Percentiles rank a stretch among this genome's conserved stretches.
phyloP scores from a whole-genome alignment of 2,113 vertebrate genomes.

The Melanotaenia duboulayi region DNA sequence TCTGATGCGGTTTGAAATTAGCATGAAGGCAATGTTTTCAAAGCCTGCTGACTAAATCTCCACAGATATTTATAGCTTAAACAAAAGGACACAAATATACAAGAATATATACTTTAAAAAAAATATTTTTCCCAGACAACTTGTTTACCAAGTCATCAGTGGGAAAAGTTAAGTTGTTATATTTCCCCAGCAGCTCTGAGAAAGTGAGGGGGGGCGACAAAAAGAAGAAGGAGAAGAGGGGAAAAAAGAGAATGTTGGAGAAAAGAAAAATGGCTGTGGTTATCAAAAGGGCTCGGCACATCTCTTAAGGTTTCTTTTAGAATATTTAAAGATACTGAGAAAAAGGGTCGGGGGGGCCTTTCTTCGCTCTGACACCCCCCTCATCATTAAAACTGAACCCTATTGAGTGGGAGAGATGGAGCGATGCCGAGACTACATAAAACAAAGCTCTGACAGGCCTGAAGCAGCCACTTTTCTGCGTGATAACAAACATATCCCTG shows the following conservation, averaged over 20 bases:
- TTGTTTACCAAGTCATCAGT: constrained; percentile 79
- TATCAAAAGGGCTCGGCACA: constrained; percentile 79
- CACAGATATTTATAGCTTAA: constrained; percentile 80
- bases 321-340: constrained; percentile 72
- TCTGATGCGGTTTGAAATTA: constrained; percentile 81
- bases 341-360: constrained; percentile 47
- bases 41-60: constrained; percentile 75
- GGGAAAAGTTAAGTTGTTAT: constrained; percentile 79
- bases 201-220: constrained; percentile 19
- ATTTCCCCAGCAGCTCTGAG: constrained; percentile 73
- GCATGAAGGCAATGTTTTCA: constrained; percentile 77
- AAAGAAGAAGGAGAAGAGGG: constrained; percentile 1
- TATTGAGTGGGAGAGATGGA: constrained; percentile 75
- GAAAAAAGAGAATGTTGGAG: constrained; percentile 57
- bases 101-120: constrained; percentile 73
- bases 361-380: constrained; percentile 70
- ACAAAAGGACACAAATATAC: constrained; percentile 78
- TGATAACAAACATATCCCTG: constrained; percentile 70
- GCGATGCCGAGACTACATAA: constrained; percentile 59
- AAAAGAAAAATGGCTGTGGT: constrained; percentile 76
- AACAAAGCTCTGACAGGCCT: constrained; percentile 76
- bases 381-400: constrained; percentile 82
- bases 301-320: constrained; percentile 81
- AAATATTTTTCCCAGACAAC: constrained; percentile 63
- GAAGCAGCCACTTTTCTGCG: constrained; percentile 70